Evolutionary conservation across 2,888 invertebrate species (phyloP), one percentile per base, ranked within the genome.

Genomic region (Itoplectis maculator): DNA sequence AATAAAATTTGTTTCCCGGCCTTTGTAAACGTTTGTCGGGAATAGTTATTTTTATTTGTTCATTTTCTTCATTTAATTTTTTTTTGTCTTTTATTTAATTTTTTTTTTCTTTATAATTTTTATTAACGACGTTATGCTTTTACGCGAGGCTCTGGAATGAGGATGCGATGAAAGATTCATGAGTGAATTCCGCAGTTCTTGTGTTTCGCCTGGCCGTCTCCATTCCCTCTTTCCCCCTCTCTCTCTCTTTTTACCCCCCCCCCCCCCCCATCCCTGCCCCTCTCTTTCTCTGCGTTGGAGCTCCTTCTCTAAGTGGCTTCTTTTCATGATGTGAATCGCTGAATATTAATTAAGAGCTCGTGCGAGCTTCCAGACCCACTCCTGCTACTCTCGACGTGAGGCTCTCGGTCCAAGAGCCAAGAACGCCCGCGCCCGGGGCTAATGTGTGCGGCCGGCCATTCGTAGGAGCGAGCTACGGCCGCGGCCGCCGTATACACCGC

Each of bases 271-370:
- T 79, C 54, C 66, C 63, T 37, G 63, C 54, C 68, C 70, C 61
- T 68, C 63, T 49, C 37, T 20, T 15, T 11, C 75, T 72, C 70
- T 66, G 49, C 51, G 70, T 75, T 56, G 40, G 35, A 20, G 56
- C 82, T 77, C 83, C 79, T 37, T 40, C 61, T 61, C 86, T 88
- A 88, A 89, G 88, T 88, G 87, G 87, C 85, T 88, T 86, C 86
- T 85, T 88, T 89, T 88, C 87, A 85, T 84, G 87, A 88, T 87
- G 87, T 87, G 88, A 89, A 87, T 88, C 85, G 86, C 86, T 88
- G 89, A 90, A 90, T 90, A 90, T 90, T 90, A 90, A 90, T 90
- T 89, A 88, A 88, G 84, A 85, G 79, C 79, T 79, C 77, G 82
- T 84, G 77, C 79, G 68, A 79, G 83, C 81, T 68, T 56, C 59